Evolutionary conservation across 1,140 invertebrate species (phyloP).

Genomic region (Gryon sp.): DNA sequence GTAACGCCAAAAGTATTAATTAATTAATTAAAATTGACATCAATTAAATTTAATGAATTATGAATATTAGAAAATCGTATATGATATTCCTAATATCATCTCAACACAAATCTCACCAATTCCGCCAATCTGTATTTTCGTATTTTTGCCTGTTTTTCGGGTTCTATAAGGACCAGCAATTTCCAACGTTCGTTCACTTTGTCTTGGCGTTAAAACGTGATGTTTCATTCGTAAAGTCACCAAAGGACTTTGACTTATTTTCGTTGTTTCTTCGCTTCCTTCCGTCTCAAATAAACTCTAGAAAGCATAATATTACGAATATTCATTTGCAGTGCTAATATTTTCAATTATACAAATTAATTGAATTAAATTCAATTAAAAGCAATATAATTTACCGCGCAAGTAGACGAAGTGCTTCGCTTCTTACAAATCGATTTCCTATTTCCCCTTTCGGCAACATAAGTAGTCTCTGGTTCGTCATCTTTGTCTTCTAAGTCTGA

Average conservation of each 20-base stretch:
- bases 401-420: slow-evolving; percentile 90
- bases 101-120: no score
- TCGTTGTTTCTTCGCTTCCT: slow-evolving; percentile 84
- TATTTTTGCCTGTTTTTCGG: slow-evolving; percentile 71
- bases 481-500: slow-evolving; percentile 83
- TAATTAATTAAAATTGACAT: no score
- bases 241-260: slow-evolving; percentile 87
- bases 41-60: no score
- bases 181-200: slow-evolving; percentile 86
- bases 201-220: slow-evolving; percentile 87
- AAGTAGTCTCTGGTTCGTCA: slow-evolving; percentile 81
- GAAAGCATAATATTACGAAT: slow-evolving; percentile 64
- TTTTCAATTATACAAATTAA: no score
- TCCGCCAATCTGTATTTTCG: slow-evolving; percentile 81
- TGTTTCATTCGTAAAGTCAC: slow-evolving; percentile 85
- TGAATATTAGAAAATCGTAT: no score
- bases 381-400: slow-evolving; percentile 82
- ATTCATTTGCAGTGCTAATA: no score
- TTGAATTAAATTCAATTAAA: not conserved
- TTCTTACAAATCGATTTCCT: slow-evolving; percentile 92
- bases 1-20: no score
- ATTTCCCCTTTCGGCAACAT: slow-evolving; percentile 84
- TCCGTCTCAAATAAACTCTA: slow-evolving; percentile 91
- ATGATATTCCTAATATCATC: no score
- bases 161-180: slow-evolving; percentile 73